phyloP scores from a whole-genome alignment of 92 coral and sea anemone species.

The Parazoanthus atlanticus region DNA sequence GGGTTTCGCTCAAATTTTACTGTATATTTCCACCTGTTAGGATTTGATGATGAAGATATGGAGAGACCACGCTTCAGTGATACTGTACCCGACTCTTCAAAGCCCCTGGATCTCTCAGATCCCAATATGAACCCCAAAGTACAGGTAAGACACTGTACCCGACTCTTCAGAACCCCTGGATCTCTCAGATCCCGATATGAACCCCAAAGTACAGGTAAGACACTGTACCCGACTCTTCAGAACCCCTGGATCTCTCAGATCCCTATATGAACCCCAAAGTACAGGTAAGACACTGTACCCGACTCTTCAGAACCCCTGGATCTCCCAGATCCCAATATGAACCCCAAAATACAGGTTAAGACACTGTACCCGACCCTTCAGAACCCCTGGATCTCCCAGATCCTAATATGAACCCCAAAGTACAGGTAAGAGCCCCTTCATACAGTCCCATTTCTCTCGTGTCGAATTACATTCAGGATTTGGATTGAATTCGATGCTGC shows the following conservation, averaged over 20 bases:
- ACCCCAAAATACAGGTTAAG: not conserved
- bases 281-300: slow-evolving; percentile 32
- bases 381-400: slow-evolving; percentile 79
- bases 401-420: slow-evolving; percentile 58
- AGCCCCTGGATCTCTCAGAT: slow-evolving; percentile 77
- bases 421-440: slow-evolving; percentile 62
- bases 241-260: slow-evolving; percentile 75
- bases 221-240: slow-evolving; percentile 55
- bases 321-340: slow-evolving; percentile 61
- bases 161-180: slow-evolving; percentile 66
- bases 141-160: slow-evolving; percentile 73
- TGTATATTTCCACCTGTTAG: slow-evolving; percentile 34
- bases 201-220: not conserved
- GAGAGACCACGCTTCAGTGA: slow-evolving; percentile 84
- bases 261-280: slow-evolving; percentile 10
- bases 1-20: not conserved
- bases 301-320: slow-evolving; percentile 66
- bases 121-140: slow-evolving; percentile 61
- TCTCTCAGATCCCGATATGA: slow-evolving; percentile 63
- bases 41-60: slow-evolving; percentile 97
- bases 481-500: no score
- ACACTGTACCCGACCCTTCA: slow-evolving; percentile 52
- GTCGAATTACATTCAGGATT: no score
- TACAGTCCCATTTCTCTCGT: no score
- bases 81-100: slow-evolving; percentile 54